A percentile compares a stretch with the other conserved stretches of the same genome.
Conservation (phyloP, 2,797 vertebrate species). For the Halcyon smyrnensis region DNA sequence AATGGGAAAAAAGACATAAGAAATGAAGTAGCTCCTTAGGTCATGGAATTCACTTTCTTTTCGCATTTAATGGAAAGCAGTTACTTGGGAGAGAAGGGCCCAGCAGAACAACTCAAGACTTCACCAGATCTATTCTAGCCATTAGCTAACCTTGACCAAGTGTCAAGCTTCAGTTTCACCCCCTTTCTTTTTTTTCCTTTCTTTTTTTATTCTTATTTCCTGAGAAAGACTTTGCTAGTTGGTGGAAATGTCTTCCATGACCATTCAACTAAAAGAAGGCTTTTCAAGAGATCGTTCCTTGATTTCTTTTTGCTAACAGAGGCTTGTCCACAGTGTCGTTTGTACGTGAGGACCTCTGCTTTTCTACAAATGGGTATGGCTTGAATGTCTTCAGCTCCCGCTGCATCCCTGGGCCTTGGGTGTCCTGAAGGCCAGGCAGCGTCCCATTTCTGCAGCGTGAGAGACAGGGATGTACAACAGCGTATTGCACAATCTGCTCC, state of each 20-base stretch:
- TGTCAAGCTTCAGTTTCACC: conserved; percentile 52
- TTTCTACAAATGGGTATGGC: conserved; percentile 43
- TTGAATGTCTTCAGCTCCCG: conserved; percentile 62
- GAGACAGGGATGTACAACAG: conserved; percentile 59
- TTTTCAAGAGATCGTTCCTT: conserved; percentile 83
- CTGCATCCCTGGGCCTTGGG: conserved; percentile 12
- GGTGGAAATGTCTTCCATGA: conserved; percentile 79
- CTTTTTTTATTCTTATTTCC: conserved; percentile 78
- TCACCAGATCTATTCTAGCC: conserved; percentile 18
- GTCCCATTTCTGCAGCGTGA: conserved; percentile 41
- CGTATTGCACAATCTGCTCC: conserved; percentile 79
- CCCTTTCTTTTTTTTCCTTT: conserved; percentile 30
- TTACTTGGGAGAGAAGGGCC: conserved; percentile 52
- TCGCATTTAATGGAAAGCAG: conserved; percentile 24
- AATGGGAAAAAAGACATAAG: conserved; percentile 63
- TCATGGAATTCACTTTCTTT: conserved; percentile 1
- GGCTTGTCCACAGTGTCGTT: conserved; percentile 61
- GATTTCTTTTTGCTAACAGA: conserved; percentile 79
- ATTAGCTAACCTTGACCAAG: conserved; percentile 30
- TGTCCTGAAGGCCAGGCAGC: conserved; percentile 44
- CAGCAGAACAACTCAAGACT: conserved; percentile 53
- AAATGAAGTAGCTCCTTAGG: conserved; percentile 53
- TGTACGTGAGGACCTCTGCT: conserved; percentile 44
- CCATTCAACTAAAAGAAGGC: conserved; percentile 94
- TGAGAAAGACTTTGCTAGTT: conserved; percentile 90